Evolutionary conservation across 2,888 invertebrate species (phyloP).

Genomic region (Perizoma flavofasciatum): DNA sequence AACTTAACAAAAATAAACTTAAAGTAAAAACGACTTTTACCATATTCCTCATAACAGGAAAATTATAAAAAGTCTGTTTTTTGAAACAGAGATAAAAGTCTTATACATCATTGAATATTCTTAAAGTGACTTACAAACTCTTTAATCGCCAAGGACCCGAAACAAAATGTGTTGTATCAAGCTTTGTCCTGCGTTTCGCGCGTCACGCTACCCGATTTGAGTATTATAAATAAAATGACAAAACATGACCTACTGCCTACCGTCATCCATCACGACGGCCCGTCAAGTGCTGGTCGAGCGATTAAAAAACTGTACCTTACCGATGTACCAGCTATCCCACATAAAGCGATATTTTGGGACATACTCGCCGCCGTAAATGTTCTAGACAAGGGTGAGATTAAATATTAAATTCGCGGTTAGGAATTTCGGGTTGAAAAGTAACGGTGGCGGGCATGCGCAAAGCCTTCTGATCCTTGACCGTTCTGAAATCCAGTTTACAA

Average conservation of each 20-base stretch:
- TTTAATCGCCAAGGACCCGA: neutral
- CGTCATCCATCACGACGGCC: constrained; percentile 77
- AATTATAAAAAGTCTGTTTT: no score
- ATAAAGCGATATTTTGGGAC: constrained; percentile 72
- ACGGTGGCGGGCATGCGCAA: constrained; percentile 65
- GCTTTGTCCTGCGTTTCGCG: constrained; percentile 63
- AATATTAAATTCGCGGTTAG: constrained; percentile 82
- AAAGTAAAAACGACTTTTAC: no score
- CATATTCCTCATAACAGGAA: no score
- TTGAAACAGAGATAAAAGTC: no score
- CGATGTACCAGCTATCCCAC: constrained; percentile 53
- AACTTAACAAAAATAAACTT: no score
- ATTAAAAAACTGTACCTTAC: constrained; percentile 78
- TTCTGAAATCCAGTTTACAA: constrained; percentile 66
- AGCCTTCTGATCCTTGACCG: constrained; percentile 59
- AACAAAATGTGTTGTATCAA: constrained; percentile 48
- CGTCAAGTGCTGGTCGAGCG: constrained; percentile 78
- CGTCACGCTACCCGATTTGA: constrained; percentile 80
- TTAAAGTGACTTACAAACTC: no score
- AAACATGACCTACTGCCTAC: constrained; percentile 73
- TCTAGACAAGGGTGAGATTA: constrained; percentile 82
- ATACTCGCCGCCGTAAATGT: constrained; percentile 71
- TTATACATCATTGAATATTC: no score
- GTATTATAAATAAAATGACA: constrained; percentile 82
- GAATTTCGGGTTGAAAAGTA: constrained; percentile 80